Percentiles rank a stretch among this genome's conserved stretches.
Conservation (phyloP, 1,140 invertebrate genomes). For the Kradibia gibbosae region DNA sequence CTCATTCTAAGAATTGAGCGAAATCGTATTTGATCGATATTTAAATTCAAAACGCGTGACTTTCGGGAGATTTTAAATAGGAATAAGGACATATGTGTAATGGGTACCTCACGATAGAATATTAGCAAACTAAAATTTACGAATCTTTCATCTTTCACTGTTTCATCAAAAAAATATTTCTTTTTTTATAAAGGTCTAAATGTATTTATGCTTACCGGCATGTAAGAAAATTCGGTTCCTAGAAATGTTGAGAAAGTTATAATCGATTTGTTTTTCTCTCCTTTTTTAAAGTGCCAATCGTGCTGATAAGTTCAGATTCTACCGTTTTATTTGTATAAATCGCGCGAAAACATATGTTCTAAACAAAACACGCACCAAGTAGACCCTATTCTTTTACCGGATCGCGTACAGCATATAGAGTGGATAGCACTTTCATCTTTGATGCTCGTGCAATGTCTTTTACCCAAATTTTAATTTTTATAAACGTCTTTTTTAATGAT, state of each 20-base stretch:
- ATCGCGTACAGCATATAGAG: not conserved
- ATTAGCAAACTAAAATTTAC: not conserved
- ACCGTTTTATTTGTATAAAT: not conserved
- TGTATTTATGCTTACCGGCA: not conserved
- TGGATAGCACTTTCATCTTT: slow-evolving; percentile 7
- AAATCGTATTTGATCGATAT: too few species aligned
- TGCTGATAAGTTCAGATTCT: not conserved
- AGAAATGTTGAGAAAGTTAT: not conserved
- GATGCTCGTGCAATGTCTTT: not conserved
- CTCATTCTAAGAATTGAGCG: too few species aligned
- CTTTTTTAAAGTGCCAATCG: not conserved
- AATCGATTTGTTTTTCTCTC: slow-evolving; percentile 12
- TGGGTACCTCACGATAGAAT: not conserved
- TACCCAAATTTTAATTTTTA: not conserved
- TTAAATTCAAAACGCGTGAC: not conserved
- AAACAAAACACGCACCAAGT: not conserved
- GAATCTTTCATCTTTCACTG: not conserved
- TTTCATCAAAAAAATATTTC: slow-evolving; percentile 19
- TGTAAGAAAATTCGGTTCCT: not conserved
- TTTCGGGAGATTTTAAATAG: not conserved
- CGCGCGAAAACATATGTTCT: slow-evolving; percentile 16
- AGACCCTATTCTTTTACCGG: not conserved
- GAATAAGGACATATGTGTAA: not conserved
- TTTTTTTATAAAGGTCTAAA: not conserved
- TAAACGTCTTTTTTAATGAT: too few species aligned